Evolutionary conservation across 2,888 invertebrate genomes (phyloP).

Genomic region (Eledona agricola): DNA sequence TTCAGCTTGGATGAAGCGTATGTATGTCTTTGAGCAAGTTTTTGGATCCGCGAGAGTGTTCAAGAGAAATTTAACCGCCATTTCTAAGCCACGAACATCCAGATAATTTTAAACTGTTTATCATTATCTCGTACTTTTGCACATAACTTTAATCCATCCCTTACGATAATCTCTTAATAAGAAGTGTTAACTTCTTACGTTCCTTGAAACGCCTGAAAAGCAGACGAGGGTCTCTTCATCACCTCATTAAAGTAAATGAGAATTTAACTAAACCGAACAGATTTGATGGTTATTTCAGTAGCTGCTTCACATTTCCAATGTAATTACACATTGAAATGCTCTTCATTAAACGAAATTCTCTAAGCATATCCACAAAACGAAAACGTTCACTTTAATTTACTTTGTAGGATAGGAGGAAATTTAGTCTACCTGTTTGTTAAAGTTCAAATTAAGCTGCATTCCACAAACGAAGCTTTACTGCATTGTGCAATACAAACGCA

Average conservation of each 20-base stretch:
- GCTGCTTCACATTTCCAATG: conserved; percentile 18
- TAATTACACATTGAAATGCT: conserved; percentile 36
- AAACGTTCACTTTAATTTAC: conserved; percentile 50
- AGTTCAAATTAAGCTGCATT: conserved; percentile 24
- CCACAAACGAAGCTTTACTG: conserved; percentile 1
- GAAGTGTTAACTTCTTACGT: too few relatives aligned
- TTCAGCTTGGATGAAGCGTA: too few relatives aligned
- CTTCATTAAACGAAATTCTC: conserved; percentile 44
- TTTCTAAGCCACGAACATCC: too few relatives aligned
- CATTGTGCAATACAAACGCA: too few relatives aligned
- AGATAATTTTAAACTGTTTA: too few relatives aligned
- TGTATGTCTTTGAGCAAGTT: too few relatives aligned
- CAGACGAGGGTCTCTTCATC: not conserved
- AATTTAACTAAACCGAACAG: not conserved
- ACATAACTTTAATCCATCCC: too few relatives aligned
- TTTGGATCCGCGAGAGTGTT: too few relatives aligned
- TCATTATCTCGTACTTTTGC: too few relatives aligned
- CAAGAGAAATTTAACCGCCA: too few relatives aligned
- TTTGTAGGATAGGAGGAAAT: conserved; percentile 47
- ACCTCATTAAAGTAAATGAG: not conserved
- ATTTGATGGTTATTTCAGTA: conserved; percentile 4
- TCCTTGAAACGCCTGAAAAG: too few relatives aligned
- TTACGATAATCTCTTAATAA: too few relatives aligned
- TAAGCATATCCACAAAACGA: conserved; percentile 46
- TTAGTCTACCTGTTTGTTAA: conserved; percentile 46